Percentiles rank a stretch among this genome's conserved stretches.
phyloP scores from a whole-genome alignment of 2,113 vertebrate genomes.

The Pao palembangensis region DNA sequence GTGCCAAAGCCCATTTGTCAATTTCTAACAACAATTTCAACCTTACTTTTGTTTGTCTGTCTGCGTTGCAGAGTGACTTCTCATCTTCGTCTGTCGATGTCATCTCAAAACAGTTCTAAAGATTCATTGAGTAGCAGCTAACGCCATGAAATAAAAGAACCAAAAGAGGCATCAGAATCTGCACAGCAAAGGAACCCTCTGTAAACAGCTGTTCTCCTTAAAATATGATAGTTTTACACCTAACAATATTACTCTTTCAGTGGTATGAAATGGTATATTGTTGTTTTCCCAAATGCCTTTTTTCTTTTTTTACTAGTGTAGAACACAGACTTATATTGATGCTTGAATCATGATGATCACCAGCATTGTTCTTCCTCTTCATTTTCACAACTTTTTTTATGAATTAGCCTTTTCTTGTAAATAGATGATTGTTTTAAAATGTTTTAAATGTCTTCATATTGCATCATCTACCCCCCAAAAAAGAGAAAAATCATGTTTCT shows the following conservation, averaged over 20 bases:
- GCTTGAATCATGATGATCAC: constrained; percentile 39
- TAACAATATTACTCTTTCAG: not conserved
- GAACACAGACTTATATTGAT: not conserved
- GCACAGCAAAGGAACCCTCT: constrained; percentile 9
- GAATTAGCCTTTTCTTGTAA: constrained; percentile 16
- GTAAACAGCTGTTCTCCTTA: constrained; percentile 8
- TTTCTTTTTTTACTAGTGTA: constrained; percentile 4
- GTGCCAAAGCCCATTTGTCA: constrained; percentile 46
- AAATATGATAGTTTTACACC: constrained; percentile 4
- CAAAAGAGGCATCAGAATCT: constrained; percentile 1
- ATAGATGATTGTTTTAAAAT: constrained; percentile 35
- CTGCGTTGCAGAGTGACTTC: constrained; percentile 9
- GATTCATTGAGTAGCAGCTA: constrained; percentile 4
- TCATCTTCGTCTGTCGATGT: constrained; percentile 6
- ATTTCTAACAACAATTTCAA: constrained; percentile 2
- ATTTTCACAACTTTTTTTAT: constrained; percentile 7
- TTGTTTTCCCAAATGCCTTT: not conserved
- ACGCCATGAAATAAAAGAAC: not conserved
- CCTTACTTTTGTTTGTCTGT: not conserved
- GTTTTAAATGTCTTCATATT: not conserved
- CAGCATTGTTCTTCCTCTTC: constrained; percentile 28
- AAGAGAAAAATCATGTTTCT: constrained; percentile 3
- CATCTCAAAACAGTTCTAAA: constrained; percentile 1
- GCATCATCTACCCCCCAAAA: no score
- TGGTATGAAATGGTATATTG: constrained; percentile 9